Evolutionary conservation across 2,113 vertebrate species (phyloP), one percentile per base, ranked within the genome.

Genomic region (Cyprinodon variegatus): DNA sequence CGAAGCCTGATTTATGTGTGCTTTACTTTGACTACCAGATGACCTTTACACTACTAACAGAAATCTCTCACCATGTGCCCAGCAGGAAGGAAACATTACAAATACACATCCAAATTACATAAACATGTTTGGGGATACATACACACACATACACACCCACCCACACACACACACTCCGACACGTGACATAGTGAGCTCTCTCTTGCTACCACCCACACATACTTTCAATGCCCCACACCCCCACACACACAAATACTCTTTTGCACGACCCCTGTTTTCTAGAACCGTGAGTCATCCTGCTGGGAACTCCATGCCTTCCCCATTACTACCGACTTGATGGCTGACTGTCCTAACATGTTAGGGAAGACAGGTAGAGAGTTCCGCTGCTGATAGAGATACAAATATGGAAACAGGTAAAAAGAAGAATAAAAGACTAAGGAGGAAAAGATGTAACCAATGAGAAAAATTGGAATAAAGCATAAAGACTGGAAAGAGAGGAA

Each of bases 301-400:
- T 93, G 90, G 90, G 91, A 93, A 91, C 88, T 82, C 86, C 85
- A 86, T 85, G 71, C 86, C 84, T 88, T 88, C 82, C 72, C 77
- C 75, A 86, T 92, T 89, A 89, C 86, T 86, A 83, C 80, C 62
- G 68, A 64, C 70, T 40, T 74, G 70, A 69, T 70, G 84, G 74
- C 76, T 85, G 78, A 84, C 62, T 78, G 74, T 29, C 65, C 74
- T 17, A 59, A 70, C 76, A 76, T 4, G 72, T 68, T 79, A 48
- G 37, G 3, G 41, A 20, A 78, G 15, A 80, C n/a, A 40, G 72
- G 63, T 22, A 75, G 14, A 73, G 22, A 70, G 22, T 41, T 64
- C 5, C 65, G 41, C 20, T 61, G 50, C 70, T 43, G 71, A 72
- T 41, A 41, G 9, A 65, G 62, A 1, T 2, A 20, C 20, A 50